phyloP scores from a whole-genome alignment of 2,797 vertebrate genomes.

The Lepilemur septentrionalis region DNA sequence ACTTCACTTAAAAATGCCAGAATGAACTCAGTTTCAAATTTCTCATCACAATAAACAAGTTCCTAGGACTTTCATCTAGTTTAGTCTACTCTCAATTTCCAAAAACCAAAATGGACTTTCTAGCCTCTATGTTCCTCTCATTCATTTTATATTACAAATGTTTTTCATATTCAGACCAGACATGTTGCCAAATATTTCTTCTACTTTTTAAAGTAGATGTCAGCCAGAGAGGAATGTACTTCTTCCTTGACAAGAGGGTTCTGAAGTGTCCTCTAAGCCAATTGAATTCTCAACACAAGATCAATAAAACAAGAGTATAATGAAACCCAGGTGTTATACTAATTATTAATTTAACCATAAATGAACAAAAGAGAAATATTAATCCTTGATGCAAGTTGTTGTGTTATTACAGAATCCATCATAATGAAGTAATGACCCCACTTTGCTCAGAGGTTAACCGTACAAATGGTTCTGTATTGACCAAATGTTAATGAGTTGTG shows the following conservation, averaged over 20 bases:
- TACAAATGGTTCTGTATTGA: conserved; percentile 72
- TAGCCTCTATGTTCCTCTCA: conserved; percentile 9
- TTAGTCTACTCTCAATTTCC: conserved; percentile 41
- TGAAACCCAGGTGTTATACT: conserved; percentile 81
- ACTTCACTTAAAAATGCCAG: conserved; percentile 39
- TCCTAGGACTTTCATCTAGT: conserved; percentile 39
- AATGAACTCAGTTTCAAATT: conserved; percentile 23
- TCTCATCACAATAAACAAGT: conserved; percentile 17
- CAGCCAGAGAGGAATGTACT: neutral
- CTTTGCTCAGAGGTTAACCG: conserved; percentile 79
- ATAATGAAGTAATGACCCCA: conserved; percentile 79
- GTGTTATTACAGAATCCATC: conserved; percentile 80
- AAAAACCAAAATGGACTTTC: conserved; percentile 34
- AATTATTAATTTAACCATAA: conserved; percentile 84
- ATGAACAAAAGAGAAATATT: conserved; percentile 83
- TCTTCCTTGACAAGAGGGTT: conserved; percentile 51
- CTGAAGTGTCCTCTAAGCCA: conserved; percentile 66
- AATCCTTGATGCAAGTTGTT: conserved; percentile 78
- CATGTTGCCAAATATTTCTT: conserved; percentile 1
- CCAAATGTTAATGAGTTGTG: conserved; percentile 81
- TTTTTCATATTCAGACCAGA: conserved; percentile 31
- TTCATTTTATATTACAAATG: neutral
- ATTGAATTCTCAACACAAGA: conserved; percentile 75
- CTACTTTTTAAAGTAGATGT: conserved; percentile 4
- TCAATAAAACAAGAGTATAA: conserved; percentile 72